Conservation (phyloP, 2,797 vertebrate species). For the Rhincodon typus region DNA sequence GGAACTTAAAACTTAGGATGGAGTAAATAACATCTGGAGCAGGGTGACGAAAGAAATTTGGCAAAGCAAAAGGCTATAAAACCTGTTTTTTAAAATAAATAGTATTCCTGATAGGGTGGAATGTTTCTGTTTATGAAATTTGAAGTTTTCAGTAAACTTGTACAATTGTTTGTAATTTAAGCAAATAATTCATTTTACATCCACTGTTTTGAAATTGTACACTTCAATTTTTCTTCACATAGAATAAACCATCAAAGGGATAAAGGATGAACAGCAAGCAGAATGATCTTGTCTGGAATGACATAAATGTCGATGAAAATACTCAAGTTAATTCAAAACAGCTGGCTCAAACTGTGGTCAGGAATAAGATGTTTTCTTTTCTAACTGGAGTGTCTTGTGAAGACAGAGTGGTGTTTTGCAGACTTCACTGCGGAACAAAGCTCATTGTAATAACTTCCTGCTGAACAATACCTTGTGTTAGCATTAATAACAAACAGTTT, state of each 20-base stretch:
- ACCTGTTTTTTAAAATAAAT: background rate
- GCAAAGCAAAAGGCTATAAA: background rate
- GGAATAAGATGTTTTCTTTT: background rate
- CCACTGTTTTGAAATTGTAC: background rate
- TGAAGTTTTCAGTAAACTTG: background rate
- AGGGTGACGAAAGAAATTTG: background rate
- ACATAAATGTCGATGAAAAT: constrained; percentile 29
- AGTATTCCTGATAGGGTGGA: background rate
- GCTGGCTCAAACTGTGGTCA: background rate
- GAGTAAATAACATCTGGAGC: background rate
- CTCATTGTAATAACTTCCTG: background rate
- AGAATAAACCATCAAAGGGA: background rate
- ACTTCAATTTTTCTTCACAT: background rate
- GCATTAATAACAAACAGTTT: background rate
- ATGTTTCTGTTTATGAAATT: background rate
- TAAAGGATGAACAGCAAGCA: background rate
- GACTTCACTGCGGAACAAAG: background rate
- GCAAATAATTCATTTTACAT: background rate
- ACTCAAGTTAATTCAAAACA: constrained; percentile 41
- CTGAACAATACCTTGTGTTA: background rate
- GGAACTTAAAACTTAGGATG: background rate
- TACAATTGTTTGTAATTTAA: background rate
- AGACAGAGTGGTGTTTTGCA: background rate
- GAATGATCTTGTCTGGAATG: constrained; percentile 20
- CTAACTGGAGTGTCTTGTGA: background rate